Percentiles rank a stretch among this genome's conserved stretches.
Conservation (phyloP, 2,113 vertebrate species). For the Tursiops truncatus region DNA sequence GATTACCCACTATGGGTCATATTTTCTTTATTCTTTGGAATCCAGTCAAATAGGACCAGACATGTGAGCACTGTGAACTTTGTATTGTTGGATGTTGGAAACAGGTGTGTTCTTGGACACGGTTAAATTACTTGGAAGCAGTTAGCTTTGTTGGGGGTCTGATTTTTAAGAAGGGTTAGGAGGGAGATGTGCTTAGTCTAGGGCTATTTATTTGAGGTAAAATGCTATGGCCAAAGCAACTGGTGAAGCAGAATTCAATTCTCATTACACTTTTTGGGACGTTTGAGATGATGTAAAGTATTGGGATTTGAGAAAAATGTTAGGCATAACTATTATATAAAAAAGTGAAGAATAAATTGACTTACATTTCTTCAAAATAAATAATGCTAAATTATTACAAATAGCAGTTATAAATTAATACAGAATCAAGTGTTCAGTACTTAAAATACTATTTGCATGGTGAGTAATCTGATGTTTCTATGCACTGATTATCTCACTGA, state of each 20-base stretch:
- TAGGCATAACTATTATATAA: background rate
- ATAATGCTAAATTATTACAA: background rate
- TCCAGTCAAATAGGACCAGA: background rate
- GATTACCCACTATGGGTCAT: background rate
- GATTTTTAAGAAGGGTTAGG: background rate
- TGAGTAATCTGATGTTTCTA: background rate
- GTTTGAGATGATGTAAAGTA: background rate
- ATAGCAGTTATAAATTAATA: background rate
- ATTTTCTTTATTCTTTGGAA: background rate
- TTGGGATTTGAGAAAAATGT: background rate
- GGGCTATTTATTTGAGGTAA: background rate
- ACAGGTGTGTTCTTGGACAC: background rate
- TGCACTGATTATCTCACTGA: background rate
- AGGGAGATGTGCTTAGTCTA: background rate
- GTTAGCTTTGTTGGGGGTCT: background rate
- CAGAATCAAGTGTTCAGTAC: background rate
- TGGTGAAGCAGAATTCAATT: background rate
- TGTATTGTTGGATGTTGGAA: background rate
- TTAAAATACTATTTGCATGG: background rate
- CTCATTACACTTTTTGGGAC: background rate
- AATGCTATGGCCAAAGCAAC: background rate
- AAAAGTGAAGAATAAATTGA: background rate
- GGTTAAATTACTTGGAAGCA: background rate
- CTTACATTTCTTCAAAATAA: background rate
- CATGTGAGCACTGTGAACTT: background rate